phyloP scores from a whole-genome alignment of 2,888 invertebrate genomes.

The Eumacrocentrus americanus region DNA sequence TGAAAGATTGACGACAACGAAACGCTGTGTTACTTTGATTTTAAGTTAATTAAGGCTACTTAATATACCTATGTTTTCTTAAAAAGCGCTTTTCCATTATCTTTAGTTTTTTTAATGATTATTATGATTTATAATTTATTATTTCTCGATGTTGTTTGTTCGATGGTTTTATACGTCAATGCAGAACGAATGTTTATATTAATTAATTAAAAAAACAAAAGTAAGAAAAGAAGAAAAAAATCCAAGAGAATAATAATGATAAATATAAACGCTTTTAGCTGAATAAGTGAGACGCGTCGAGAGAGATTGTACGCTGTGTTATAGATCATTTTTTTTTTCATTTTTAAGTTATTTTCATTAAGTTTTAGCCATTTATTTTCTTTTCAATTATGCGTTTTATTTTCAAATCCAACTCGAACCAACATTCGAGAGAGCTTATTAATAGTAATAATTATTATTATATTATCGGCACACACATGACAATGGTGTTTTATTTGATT shows the following conservation, averaged over 20 bases:
- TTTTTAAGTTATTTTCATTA: slow-evolving; percentile 21
- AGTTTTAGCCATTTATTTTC: slow-evolving; percentile 8
- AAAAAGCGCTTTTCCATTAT: slow-evolving; percentile 24
- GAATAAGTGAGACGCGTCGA: slow-evolving; percentile 3
- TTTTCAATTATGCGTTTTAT: background rate
- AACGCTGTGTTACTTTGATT: slow-evolving; percentile 28
- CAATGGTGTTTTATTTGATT: background rate
- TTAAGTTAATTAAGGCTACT: slow-evolving; percentile 3
- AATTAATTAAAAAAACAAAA: background rate
- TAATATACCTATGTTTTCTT: background rate
- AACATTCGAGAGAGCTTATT: slow-evolving; percentile 26
- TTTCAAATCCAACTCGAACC: background rate
- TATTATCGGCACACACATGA: slow-evolving; percentile 12
- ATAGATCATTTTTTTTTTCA: slow-evolving; percentile 18
- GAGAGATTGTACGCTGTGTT: slow-evolving; percentile 23
- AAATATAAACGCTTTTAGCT: slow-evolving; percentile 8
- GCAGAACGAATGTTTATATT: background rate
- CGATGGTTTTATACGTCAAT: too few species aligned
- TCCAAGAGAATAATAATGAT: background rate
- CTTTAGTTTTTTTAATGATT: slow-evolving; percentile 15
- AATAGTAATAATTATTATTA: slow-evolving; percentile 20
- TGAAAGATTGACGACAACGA: slow-evolving; percentile 12
- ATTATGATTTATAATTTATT: slow-evolving; percentile 14
- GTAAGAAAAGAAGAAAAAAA: slow-evolving; percentile 4
- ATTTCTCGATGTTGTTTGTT: background rate